Base-by-base conservation (phyloP, 2,888 invertebrate species). In the Glaucopsyche alexis region DNA sequence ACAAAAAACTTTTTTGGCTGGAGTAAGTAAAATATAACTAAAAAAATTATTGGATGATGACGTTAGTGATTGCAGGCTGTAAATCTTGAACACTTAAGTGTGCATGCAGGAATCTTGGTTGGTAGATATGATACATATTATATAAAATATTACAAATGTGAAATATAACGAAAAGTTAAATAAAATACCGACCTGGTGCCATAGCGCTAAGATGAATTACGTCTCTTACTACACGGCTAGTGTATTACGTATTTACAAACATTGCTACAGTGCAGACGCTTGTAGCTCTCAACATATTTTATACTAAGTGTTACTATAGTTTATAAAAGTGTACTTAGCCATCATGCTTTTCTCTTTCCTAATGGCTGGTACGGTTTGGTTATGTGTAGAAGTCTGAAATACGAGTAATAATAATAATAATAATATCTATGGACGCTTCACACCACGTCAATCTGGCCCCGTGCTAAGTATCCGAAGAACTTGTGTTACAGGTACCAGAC, bases 171-270 rank as follows among this genome's bases (percentile, higher is more conserved):
- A 60, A 60, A 60, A 60, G 60, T 38, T 14, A 13, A 7, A 6
- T 29, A 29, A 7, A 60, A 60, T 69, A 14, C 69, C 47, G 45
- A 0, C 69, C 69, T 49, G 69, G 9, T 19, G 29, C 29, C 14
- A 69, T 69, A 69, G 69, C 69, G 69, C 69, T 49, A 69, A 69
- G 69, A 69, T 69, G 69, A 69, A 69, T 69, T 69, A 69, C 69
- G 69, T 69, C 69, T 69, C 69, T 49, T 69, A 69, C 69, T 69
- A 49, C 69, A 69, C 49, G 69, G 47, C 69, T 69, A 69, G 69
- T 69, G 69, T 49, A 49, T 69, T 69, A 69, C 69, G 69, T 69
- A 69, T 69, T 69, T 69, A 69, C 69, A 69, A 69, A 69, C 69
- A 69, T 69, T 69, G 69, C 69, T 69, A 69, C 69, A 69, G 69